phyloP scores from a whole-genome alignment of 1,140 invertebrate genomes.

The Apocrypta bakeri region DNA sequence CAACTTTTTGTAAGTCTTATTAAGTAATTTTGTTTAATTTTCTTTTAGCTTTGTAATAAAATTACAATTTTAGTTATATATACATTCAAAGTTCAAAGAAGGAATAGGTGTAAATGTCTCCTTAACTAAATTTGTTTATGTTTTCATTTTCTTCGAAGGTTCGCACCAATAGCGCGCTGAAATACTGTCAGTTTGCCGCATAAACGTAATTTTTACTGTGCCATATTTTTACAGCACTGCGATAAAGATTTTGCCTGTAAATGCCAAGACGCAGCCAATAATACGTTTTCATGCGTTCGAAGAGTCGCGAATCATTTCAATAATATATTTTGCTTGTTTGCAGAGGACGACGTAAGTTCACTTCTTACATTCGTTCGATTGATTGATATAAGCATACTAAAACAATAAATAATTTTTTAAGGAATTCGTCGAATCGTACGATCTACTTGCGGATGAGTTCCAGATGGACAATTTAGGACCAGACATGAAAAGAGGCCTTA shows the following conservation, averaged over 20 bases:
- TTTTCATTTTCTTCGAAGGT: too few relatives aligned
- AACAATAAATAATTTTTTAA: conserved; percentile 62
- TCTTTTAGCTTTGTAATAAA: too few relatives aligned
- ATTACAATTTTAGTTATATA: too few relatives aligned
- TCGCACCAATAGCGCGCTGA: too few relatives aligned
- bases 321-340: conserved; percentile 85
- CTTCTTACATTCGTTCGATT: conserved; percentile 6
- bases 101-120: too few relatives aligned
- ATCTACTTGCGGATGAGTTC: conserved; percentile 80
- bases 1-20: too few relatives aligned
- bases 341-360: conserved; percentile 80
- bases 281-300: conserved; percentile 87
- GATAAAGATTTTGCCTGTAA: conserved; percentile 81
- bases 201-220: too few relatives aligned
- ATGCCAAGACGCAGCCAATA: conserved; percentile 88
- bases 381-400: neutral
- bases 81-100: too few relatives aligned
- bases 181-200: too few relatives aligned
- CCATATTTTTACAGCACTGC: conserved; percentile 78
- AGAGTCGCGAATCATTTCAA: conserved; percentile 75
- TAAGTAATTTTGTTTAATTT: too few relatives aligned
- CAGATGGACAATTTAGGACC: conserved; percentile 81
- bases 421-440: conserved; percentile 83
- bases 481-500: conserved; percentile 70
- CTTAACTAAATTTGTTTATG: too few relatives aligned